A percentile compares a stretch with the other conserved stretches of the same genome.
phyloP scores from a whole-genome alignment of 2,797 vertebrate genomes.

The Crenichthys baileyi region DNA sequence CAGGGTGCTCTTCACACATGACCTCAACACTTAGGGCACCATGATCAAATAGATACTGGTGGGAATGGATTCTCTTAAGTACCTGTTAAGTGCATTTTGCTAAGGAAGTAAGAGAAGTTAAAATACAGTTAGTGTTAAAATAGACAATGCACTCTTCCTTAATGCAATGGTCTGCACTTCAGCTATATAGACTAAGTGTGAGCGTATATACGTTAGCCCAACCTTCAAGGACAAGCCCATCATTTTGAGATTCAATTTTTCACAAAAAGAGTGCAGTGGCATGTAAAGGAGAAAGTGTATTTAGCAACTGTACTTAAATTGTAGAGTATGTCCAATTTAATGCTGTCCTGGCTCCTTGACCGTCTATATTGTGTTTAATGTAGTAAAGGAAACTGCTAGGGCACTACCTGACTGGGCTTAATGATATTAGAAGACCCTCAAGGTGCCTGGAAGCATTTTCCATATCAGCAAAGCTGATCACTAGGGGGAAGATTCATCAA shows the following conservation, averaged over 20 bases:
- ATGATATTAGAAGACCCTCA: constrained; percentile 63
- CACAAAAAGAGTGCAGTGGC: constrained; percentile 50
- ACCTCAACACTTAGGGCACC: constrained; percentile 55
- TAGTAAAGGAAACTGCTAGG: constrained; percentile 51
- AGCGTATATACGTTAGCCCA: constrained; percentile 35
- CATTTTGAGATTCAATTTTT: constrained; percentile 42
- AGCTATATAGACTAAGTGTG: constrained; percentile 42
- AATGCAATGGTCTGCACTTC: constrained; percentile 74
- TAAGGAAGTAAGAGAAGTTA: constrained; percentile 78
- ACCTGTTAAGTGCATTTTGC: constrained; percentile 74
- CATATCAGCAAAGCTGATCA: constrained; percentile 53
- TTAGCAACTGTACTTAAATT: constrained; percentile 58
- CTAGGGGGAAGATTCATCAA: constrained; percentile 46
- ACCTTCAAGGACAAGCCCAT: constrained; percentile 42
- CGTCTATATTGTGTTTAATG: constrained; percentile 67
- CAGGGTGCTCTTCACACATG: constrained; percentile 62
- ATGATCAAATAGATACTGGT: constrained; percentile 72
- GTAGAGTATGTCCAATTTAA: constrained; percentile 73
- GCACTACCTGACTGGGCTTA: constrained; percentile 59
- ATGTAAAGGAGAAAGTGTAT: constrained; percentile 57
- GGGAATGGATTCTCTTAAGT: constrained; percentile 75
- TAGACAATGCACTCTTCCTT: constrained; percentile 65
- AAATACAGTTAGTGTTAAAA: constrained; percentile 74
- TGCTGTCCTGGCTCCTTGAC: constrained; percentile 59
- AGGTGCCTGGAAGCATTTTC: constrained; percentile 60